A percentile compares a stretch with the other conserved stretches of the same genome.
These are phyloP conservation scores for Chelonia mydas DNA, from an alignment of 2,797 vertebrate genomes.

Conservation along the genomic window DNA sequence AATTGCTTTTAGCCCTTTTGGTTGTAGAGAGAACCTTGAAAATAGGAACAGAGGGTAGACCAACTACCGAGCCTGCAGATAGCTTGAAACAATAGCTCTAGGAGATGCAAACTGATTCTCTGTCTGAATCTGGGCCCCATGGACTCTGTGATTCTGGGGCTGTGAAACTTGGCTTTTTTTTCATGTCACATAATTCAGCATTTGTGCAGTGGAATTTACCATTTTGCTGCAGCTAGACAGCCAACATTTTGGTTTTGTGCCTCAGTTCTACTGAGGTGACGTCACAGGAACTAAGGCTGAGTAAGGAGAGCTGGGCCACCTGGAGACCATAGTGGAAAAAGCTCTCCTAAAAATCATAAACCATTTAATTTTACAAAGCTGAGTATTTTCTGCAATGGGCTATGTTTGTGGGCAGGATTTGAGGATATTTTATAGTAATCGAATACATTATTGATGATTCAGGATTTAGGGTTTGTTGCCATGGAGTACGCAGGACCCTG, in stretches of 20 bases:
- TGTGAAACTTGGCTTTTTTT: background rate
- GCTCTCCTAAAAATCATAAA: background rate
- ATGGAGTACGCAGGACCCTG: background rate
- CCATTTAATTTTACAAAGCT: background rate
- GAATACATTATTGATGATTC: background rate
- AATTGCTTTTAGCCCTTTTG: background rate
- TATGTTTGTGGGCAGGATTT: background rate
- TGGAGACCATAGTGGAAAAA: accelerated
- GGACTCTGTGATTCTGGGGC: background rate
- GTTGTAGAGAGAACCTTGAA: background rate
- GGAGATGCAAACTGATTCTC: background rate
- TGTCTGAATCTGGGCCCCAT: background rate
- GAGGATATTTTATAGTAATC: background rate
- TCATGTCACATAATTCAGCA: background rate
- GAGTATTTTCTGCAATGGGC: background rate
- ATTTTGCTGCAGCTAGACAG: background rate
- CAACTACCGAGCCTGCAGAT: background rate
- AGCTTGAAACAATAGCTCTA: background rate
- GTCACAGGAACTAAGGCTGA: background rate
- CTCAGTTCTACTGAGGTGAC: accelerated
- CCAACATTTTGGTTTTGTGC: background rate
- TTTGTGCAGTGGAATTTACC: background rate
- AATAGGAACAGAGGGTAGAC: background rate
- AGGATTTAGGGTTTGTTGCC: background rate
- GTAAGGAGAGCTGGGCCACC: background rate